A percentile compares a stretch with the other conserved stretches of the same genome.
These are phyloP conservation scores for Monopis laevigella DNA, from an alignment of 2,888 invertebrate species.

Conservation along the genomic window DNA sequence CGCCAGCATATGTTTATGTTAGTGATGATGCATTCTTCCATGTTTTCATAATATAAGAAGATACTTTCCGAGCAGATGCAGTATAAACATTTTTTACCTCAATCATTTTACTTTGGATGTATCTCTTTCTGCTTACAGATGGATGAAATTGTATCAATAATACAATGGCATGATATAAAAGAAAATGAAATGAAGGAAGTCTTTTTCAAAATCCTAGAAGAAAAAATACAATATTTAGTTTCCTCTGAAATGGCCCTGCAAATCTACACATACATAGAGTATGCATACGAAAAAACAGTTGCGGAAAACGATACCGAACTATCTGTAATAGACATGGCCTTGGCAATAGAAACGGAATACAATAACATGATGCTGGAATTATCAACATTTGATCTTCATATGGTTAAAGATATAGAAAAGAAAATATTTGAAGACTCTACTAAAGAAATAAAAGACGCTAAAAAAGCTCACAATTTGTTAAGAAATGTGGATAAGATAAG, in stretches of 20 bases:
- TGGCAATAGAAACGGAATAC: slow-evolving; percentile 64
- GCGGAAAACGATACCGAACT: slow-evolving; percentile 70
- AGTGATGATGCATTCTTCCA: too few relatives aligned
- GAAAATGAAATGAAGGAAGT: slow-evolving; percentile 43
- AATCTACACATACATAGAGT: slow-evolving; percentile 71
- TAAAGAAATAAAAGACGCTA: slow-evolving; percentile 40
- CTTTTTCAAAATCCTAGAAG: slow-evolving; percentile 43
- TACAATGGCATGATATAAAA: slow-evolving; percentile 34
- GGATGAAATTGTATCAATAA: slow-evolving; percentile 36
- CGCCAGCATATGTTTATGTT: too few relatives aligned
- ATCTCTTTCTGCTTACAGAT: too few relatives aligned
- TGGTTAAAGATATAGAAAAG: slow-evolving; percentile 46
- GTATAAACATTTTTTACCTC: too few relatives aligned
- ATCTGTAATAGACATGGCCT: slow-evolving; percentile 68
- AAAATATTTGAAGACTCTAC: slow-evolving; percentile 41
- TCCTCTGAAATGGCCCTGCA: slow-evolving; percentile 69
- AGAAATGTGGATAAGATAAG: slow-evolving; percentile 50
- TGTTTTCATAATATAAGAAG: too few relatives aligned
- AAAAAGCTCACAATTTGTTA: slow-evolving; percentile 41
- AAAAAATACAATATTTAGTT: slow-evolving; percentile 60
- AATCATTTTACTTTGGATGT: too few relatives aligned
- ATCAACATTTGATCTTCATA: slow-evolving; percentile 41
- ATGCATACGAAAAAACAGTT: slow-evolving; percentile 71
- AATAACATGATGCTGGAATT: slow-evolving; percentile 47
- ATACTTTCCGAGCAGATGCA: too few relatives aligned